Evolutionary conservation across 92 coral and sea anemone genomes (phyloP).

Genomic region (Siderastrea radians): DNA sequence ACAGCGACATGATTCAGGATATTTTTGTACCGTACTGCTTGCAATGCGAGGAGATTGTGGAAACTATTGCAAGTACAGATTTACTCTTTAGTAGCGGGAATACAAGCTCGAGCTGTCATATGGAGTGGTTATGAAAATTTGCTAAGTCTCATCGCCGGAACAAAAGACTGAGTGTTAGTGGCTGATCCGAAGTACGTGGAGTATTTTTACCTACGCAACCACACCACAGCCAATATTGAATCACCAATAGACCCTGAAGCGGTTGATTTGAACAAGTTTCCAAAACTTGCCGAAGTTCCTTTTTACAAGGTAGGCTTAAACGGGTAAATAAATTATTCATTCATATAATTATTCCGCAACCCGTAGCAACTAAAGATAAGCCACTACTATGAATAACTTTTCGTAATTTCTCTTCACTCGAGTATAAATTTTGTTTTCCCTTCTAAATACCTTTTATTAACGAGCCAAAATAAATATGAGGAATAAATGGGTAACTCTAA

Average conservation of each 20-base stretch:
- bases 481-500: too few species aligned
- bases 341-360: too few species aligned
- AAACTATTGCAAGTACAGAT: constrained; percentile 85
- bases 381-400: too few species aligned
- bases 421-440: too few species aligned
- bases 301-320: constrained; percentile 90
- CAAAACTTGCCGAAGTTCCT: constrained; percentile 87
- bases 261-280: constrained; percentile 88
- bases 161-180: constrained; percentile 87
- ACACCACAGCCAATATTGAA: constrained; percentile 89
- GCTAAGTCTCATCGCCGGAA: constrained; percentile 88
- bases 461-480: too few species aligned
- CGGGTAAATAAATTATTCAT: too few species aligned
- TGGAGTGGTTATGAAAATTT: constrained; percentile 97
- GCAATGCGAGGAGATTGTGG: constrained; percentile 85
- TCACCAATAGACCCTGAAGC: constrained; percentile 98
- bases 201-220: constrained; percentile 81
- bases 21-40: constrained; percentile 92
- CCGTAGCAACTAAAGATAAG: too few species aligned
- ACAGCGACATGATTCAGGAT: constrained; percentile 88
- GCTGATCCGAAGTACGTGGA: constrained; percentile 82
- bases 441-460: too few species aligned
- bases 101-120: constrained; percentile 95
- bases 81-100: constrained; percentile 94
- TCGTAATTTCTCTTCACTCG: too few species aligned